Evolutionary conservation across 2,888 invertebrate genomes (phyloP).

Genomic region (Rutpela maculata): DNA sequence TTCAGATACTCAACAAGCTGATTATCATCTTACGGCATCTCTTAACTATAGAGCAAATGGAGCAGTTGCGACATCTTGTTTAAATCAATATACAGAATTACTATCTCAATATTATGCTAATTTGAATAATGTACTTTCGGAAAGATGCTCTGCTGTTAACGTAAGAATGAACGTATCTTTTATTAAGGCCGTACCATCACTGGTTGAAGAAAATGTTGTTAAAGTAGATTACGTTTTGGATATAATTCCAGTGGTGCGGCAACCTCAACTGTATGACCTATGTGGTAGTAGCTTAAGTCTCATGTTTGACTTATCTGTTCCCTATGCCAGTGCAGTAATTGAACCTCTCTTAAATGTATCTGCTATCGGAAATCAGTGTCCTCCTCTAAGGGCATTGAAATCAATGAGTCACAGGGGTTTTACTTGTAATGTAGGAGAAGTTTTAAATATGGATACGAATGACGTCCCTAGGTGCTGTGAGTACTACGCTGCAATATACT

Average conservation of each 20-base stretch:
- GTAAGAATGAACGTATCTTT: conserved; percentile 96
- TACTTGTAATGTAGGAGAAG: conserved; percentile 95
- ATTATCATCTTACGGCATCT: conserved; percentile 91
- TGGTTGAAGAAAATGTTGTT: conserved; percentile 91
- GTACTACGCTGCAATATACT: conserved; percentile 68
- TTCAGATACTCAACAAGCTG: conserved; percentile 93
- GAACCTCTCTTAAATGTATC: conserved; percentile 92
- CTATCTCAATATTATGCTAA: conserved; percentile 87
- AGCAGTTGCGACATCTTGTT: conserved; percentile 89
- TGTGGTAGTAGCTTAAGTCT: conserved; percentile 95
- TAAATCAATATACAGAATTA: conserved; percentile 90
- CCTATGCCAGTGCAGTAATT: conserved; percentile 92
- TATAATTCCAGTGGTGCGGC: conserved; percentile 90
- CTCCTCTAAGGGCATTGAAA: conserved; percentile 89
- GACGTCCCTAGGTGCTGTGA: conserved; percentile 94
- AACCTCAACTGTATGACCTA: conserved; percentile 94
- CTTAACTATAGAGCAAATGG: conserved; percentile 93
- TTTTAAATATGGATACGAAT: conserved; percentile 93
- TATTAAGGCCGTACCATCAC: conserved; percentile 85
- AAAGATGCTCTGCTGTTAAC: conserved; percentile 95
- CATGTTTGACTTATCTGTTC: conserved; percentile 95
- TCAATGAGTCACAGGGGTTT: conserved; percentile 92
- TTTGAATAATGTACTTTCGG: conserved; percentile 88
- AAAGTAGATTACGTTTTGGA: conserved; percentile 93
- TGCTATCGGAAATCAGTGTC: conserved; percentile 94